Conservation (phyloP, 2,797 vertebrate genomes). For the Taenioides sp. region DNA sequence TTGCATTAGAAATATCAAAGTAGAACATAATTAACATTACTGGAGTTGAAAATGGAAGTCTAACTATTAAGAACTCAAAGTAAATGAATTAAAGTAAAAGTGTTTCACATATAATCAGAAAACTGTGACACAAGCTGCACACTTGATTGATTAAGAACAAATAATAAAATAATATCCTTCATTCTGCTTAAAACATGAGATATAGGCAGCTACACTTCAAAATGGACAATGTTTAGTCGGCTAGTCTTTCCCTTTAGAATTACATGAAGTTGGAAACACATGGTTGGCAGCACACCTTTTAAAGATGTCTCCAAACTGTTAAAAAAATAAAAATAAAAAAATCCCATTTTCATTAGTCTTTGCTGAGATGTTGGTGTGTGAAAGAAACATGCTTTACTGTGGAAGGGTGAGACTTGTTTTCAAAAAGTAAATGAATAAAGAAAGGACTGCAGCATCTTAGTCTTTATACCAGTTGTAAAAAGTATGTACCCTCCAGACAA, state of each 20-base stretch:
- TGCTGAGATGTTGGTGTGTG: not conserved
- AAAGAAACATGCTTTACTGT: not conserved
- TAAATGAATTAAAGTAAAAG: too few relatives aligned
- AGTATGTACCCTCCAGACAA: too few relatives aligned
- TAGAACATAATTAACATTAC: too few relatives aligned
- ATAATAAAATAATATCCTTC: not conserved
- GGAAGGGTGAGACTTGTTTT: not conserved
- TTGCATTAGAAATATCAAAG: too few relatives aligned
- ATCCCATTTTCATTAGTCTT: not conserved
- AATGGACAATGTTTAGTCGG: not conserved
- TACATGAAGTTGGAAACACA: too few relatives aligned
- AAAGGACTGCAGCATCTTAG: not conserved
- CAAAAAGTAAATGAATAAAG: not conserved
- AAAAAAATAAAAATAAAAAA: constrained; percentile 4
- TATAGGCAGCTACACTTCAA: not conserved
- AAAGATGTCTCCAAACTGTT: constrained; percentile 1
- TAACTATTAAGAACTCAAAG: too few relatives aligned
- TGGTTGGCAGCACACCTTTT: constrained; percentile 9
- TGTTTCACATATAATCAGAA: not conserved
- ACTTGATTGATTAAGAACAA: not conserved
- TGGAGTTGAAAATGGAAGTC: too few relatives aligned
- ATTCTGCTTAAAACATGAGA: not conserved
- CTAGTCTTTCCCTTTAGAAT: not conserved
- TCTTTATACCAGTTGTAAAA: not conserved
- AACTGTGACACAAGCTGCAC: not conserved